Evolutionary conservation across 2,113 vertebrate genomes (phyloP), one percentile per base, ranked within the genome.

Genomic region (Scartelaos histophorus): DNA sequence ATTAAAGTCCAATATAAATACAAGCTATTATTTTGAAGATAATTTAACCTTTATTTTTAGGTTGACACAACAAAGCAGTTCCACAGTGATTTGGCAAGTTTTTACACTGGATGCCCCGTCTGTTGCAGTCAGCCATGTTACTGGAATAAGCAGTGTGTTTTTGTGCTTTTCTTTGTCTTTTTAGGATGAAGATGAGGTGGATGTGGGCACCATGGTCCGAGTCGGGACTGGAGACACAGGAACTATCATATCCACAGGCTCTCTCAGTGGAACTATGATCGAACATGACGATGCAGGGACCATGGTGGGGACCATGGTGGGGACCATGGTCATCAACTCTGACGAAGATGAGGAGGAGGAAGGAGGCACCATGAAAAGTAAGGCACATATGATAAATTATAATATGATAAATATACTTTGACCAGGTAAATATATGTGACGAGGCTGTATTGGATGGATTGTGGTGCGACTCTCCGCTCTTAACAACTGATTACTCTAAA

Each of bases 291-390:
- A 94, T 83, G 94, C 91, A 0, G 94, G 93, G 65, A 97, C 94
- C 0, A 83, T 98, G 93, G 79, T 98, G 80, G 97, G 96, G 51
- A 98, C 97, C 57, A 97, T 98, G 97, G 95, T 98, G 80, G 97
- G 96, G 51, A 98, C 97, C 57, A 97, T 98, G 97, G 95, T 98
- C 82, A 97, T 98, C 87, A 97, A 97, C 85, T 90, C 85, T 1
- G 95, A 97, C 7, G 95, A 97, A 0, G 95, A 96, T 9, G 97
- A 96, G 0, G 95, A 95, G 9, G 95, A 94, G 13, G 91, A 92
- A 12, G 95, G 92, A 0, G 96, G 97, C 9, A 98, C 97, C 1
- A 98, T 98, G 96, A 98, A 97, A 93, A 93, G 96, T 76, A 84
- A 88, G 35, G 3, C 29, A 49, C 49, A 45, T 1, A 1, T 7